Conservation (phyloP, 2,888 invertebrate genomes). For the Aspidapion aeneum region DNA sequence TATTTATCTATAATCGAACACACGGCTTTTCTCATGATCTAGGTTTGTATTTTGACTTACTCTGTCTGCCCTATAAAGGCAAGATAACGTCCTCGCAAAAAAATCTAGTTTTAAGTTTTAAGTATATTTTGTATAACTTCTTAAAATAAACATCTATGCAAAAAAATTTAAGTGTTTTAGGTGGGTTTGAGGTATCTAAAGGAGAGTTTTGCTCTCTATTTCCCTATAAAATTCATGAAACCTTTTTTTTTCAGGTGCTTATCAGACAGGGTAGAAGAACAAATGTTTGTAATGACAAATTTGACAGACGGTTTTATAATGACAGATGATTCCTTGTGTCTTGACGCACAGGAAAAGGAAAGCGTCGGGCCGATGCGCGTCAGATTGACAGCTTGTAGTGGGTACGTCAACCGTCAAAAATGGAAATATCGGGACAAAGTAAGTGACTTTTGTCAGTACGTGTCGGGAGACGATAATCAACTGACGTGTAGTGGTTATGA, state of each 20-base stretch:
- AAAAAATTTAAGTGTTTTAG: no score
- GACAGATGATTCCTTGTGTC: slow-evolving; percentile 85
- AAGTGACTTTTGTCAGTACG: background rate
- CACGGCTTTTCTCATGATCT: no score
- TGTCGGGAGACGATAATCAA: background rate
- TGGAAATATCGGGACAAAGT: slow-evolving; percentile 62
- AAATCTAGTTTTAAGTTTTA: no score
- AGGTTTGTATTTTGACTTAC: no score
- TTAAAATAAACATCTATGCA: no score
- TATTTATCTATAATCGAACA: no score
- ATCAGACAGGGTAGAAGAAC: slow-evolving; percentile 55
- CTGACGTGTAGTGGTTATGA: slow-evolving; percentile 63
- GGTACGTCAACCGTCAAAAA: slow-evolving; percentile 58
- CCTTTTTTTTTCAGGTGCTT: slow-evolving; percentile 57
- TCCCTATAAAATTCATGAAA: no score
- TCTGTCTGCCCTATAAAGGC: no score
- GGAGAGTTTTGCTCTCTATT: no score
- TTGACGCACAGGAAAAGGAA: slow-evolving; percentile 63
- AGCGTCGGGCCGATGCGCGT: slow-evolving; percentile 51
- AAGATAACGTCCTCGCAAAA: no score
- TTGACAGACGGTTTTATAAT: slow-evolving; percentile 64
- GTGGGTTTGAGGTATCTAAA: no score
- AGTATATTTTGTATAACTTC: no score
- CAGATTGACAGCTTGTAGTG: slow-evolving; percentile 69
- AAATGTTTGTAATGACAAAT: slow-evolving; percentile 66